Evolutionary conservation across 2,797 vertebrate species (phyloP).

Genomic region (Dendrocincla tyrannina): DNA sequence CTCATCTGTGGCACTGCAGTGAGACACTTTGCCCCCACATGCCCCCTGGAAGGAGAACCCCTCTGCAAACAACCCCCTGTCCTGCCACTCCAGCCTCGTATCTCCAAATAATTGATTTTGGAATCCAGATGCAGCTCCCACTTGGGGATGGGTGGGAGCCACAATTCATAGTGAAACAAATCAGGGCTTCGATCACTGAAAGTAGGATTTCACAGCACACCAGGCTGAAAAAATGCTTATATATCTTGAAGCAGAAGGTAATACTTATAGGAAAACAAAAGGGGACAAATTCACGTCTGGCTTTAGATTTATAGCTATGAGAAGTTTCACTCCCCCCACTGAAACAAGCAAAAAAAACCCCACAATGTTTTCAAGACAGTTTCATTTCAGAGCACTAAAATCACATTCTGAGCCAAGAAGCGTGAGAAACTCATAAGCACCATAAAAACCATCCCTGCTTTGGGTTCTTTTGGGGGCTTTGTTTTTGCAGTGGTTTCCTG

Average conservation of each 20-base stretch:
- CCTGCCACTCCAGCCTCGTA: neutral
- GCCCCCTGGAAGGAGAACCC: neutral
- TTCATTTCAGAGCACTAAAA: neutral
- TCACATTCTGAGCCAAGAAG: neutral
- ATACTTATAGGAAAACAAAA: neutral
- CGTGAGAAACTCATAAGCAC: neutral
- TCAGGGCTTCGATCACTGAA: neutral
- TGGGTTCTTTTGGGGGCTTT: neutral
- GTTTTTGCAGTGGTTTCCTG: neutral
- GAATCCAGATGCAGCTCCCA: neutral
- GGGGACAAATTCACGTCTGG: neutral
- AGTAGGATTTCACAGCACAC: neutral
- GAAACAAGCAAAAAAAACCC: neutral
- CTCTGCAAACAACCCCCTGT: neutral
- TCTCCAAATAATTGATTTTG: neutral
- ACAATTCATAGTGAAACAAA: neutral
- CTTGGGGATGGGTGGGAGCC: neutral
- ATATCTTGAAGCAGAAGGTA: neutral
- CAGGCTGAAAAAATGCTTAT: neutral
- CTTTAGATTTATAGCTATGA: neutral
- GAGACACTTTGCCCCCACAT: fast-evolving
- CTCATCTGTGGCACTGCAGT: neutral
- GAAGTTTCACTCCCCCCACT: neutral
- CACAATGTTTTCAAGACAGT: neutral
- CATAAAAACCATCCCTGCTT: neutral